Base-by-base conservation (phyloP, 1,140 invertebrate species). In the Sminthurides bifidus region DNA sequence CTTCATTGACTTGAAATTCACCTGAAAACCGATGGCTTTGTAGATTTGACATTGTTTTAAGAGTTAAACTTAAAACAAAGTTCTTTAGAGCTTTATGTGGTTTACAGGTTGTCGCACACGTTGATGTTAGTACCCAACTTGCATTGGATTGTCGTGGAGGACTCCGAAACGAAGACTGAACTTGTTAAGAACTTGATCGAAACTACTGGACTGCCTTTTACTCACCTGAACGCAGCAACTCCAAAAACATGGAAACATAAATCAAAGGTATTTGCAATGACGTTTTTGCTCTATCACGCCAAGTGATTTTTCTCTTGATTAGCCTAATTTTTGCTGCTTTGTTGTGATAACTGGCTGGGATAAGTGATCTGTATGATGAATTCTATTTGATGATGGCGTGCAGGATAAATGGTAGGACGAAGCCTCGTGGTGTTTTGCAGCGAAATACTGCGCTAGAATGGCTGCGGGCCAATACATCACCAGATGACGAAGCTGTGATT, bases 81-180 rank as follows among this genome's bases (percentile, higher is more conserved):
- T n/a, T n/a, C n/a, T n/a, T n/a, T n/a, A n/a, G n/a, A n/a, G 15
- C 8, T 5, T 23, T 19, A 3, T 59, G 64, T 66, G 21, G 8
- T 19, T 43, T 43, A 14, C 59, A 81, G 91, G 66, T 72, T 97
- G 8, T 85, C 87, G 2, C 87, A 97, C 68, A 89, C 92, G 0
- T 80, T 98, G 55, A 78, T 84, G 64, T 77, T 88, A 56, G 79
- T 95, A 27, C 82, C 84, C 51, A 88, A 90, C 68, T 76, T 97
- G 51, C 91, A 96, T 70, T 98, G 93, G 93, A 89, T 98, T 61
- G 71, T 98, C 35, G 78, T 98, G 6, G 93, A 98, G 73, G 93
- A 98, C 72, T 74, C 87, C 0, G 71, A 76, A 1, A 71, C 69
- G 15, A 90, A 83, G 66, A 87, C 83, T 0, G 66, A 76, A 30